Evolutionary conservation across 2,888 invertebrate species (phyloP), one percentile per base, ranked within the genome.

Genomic region (Synergus itoensis): DNA sequence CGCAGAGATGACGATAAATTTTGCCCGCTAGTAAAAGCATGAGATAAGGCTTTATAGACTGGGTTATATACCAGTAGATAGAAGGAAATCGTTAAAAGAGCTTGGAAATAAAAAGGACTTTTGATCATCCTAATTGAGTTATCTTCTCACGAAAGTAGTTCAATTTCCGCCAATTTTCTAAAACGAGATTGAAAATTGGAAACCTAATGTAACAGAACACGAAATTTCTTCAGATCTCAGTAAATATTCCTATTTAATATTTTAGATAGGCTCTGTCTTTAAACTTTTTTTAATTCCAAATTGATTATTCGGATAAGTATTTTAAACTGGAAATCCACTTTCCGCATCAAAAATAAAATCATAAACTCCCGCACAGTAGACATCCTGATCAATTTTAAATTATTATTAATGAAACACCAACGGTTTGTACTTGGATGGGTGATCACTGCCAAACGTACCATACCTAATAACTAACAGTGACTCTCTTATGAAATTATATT

Each of bases 1-100:
- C 28, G n/a, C 53, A 73, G 53, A 36, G 36, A 21, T 48, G 53
- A 53, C 73, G 48, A 36, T 73, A 53, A 36, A 53, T 28, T n/a
- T 73, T 73, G 12, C n/a, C 28, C 36, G 9, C 53, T 73, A 53
- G n/a, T 53, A 73, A 73, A 73, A 73, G 73, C 48, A 28, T 28
- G 28, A 36, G 53, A 73, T 53, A 73, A 73, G 73, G 53, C 3
- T 28, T 28, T 28, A 28, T 28, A 28, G 3, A 28, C 28, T 28
- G 3, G 28, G 28, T 28, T 28, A 28, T 28, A 28, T 2, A 28
- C 28, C 28, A 28, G 28, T 28, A 53, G 16, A 21, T 21, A 21
- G 5, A 60, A 21, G 60, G 18, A 9, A 53, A 21, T 60, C 60
- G 11, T 60, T 18, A n/a, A 36, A 36, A 60, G 12, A 60, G 28